phyloP scores from a whole-genome alignment of 2,797 vertebrate genomes.

The Lacerta agilis region DNA sequence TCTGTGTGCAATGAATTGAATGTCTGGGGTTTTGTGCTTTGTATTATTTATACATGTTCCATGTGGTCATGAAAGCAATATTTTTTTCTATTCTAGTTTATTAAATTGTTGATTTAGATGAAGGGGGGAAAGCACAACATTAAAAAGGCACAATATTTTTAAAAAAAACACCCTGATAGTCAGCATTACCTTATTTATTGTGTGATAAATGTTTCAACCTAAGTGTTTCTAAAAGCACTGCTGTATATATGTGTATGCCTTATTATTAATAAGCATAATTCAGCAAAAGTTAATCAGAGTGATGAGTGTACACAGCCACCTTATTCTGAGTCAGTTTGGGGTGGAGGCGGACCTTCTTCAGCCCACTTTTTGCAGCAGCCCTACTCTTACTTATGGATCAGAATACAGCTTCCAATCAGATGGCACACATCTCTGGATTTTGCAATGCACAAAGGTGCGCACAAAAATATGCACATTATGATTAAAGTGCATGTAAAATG shows the following conservation, averaged over 20 bases:
- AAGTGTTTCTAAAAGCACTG: neutral
- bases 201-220: neutral
- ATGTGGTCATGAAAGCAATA: constrained; percentile 33
- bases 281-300: neutral
- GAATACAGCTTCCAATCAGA: too few relatives aligned
- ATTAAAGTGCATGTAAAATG: too few relatives aligned
- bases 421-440: too few relatives aligned
- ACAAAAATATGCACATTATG: too few relatives aligned
- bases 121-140: constrained; percentile 36
- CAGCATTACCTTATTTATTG: constrained; percentile 14
- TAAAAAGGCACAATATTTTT: neutral
- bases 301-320: neutral
- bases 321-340: neutral
- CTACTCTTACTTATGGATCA: too few relatives aligned
- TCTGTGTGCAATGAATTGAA: constrained; percentile 42
- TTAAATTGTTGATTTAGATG: constrained; percentile 37
- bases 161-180: constrained; percentile 22
- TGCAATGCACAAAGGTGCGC: too few relatives aligned
- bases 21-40: constrained; percentile 34
- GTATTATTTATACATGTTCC: neutral
- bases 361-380: too few relatives aligned
- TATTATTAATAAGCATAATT: constrained; percentile 13
- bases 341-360: too few relatives aligned
- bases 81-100: constrained; percentile 28
- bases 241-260: neutral